These are phyloP conservation scores for Himalopsyche phryganea DNA, from an alignment of 1,140 invertebrate species.

Conservation along the genomic window DNA sequence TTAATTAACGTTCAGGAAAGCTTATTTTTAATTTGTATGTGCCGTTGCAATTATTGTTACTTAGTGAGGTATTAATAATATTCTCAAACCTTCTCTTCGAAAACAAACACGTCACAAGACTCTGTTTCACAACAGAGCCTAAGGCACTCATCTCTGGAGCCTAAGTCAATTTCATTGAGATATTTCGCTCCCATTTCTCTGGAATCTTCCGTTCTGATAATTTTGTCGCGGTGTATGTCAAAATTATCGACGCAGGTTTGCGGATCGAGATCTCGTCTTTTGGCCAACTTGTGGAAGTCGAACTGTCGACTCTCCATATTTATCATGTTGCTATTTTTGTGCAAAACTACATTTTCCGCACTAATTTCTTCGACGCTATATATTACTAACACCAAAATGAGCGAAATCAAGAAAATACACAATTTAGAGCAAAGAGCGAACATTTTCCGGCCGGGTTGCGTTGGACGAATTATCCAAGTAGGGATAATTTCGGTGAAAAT, in stretches of 20 bases:
- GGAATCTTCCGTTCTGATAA: constrained; percentile 87
- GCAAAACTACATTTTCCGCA: constrained; percentile 17
- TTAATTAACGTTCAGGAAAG: too few relatives aligned
- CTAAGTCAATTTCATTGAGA: constrained; percentile 78
- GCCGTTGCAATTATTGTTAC: too few relatives aligned
- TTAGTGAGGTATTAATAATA: not conserved
- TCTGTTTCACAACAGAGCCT: constrained; percentile 82
- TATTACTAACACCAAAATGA: constrained; percentile 17
- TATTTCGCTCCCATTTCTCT: constrained; percentile 82
- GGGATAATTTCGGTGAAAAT: too few relatives aligned
- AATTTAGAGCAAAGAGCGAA: not conserved
- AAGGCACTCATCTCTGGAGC: constrained; percentile 75
- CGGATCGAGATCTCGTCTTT: constrained; percentile 46
- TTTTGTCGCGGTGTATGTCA: constrained; percentile 82
- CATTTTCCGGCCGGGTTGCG: not conserved
- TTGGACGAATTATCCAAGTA: too few relatives aligned
- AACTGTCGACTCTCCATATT: constrained; percentile 11
- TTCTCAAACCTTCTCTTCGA: constrained; percentile 77
- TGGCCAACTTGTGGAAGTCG: constrained; percentile 19
- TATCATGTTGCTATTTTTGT: constrained; percentile 19
- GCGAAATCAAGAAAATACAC: constrained; percentile 9
- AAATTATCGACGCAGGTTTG: constrained; percentile 64
- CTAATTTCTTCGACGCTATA: not conserved
- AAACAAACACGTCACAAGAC: constrained; percentile 86
- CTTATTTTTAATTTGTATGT: too few relatives aligned